Percentiles rank a stretch among this genome's conserved stretches.
phyloP scores from a whole-genome alignment of 2,113 vertebrate species.

The Misgurnus anguillicaudatus region DNA sequence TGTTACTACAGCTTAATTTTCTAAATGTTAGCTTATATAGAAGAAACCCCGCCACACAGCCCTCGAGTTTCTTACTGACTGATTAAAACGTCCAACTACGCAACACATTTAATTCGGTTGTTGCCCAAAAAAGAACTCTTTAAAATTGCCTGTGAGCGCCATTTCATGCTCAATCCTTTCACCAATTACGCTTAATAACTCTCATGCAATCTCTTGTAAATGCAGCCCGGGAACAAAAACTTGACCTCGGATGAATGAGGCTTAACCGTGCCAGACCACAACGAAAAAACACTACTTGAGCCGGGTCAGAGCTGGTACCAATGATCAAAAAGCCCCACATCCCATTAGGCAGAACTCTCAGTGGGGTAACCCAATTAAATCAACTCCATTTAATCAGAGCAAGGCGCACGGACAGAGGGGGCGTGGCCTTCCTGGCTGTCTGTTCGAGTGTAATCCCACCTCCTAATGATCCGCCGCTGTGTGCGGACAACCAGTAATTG shows the following conservation, averaged over 20 bases:
- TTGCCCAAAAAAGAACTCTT: background rate
- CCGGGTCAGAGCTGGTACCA: constrained; percentile 53
- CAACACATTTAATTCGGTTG: background rate
- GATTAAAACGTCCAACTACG: background rate
- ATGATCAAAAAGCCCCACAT: constrained; percentile 65
- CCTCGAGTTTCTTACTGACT: background rate
- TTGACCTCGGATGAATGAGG: background rate
- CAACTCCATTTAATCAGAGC: constrained; percentile 70
- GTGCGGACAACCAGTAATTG: constrained; percentile 56
- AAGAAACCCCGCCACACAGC: too few species aligned
- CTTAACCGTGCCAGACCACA: background rate
- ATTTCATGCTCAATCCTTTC: too few species aligned
- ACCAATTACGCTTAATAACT: too few species aligned
- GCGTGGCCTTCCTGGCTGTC: constrained; percentile 62
- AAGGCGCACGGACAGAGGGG: constrained; percentile 58
- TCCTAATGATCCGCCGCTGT: constrained; percentile 54
- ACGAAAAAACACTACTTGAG: constrained; percentile 28
- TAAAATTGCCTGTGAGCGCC: background rate
- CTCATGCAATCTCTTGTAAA: too few species aligned
- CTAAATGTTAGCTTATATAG: too few species aligned
- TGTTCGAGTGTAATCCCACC: constrained; percentile 61
- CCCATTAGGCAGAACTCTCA: constrained; percentile 64
- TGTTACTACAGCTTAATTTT: too few species aligned
- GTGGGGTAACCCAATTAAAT: constrained; percentile 71
- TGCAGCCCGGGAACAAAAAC: background rate